Conservation (phyloP, 2,888 invertebrate species). For the Notodonta ziczac region DNA sequence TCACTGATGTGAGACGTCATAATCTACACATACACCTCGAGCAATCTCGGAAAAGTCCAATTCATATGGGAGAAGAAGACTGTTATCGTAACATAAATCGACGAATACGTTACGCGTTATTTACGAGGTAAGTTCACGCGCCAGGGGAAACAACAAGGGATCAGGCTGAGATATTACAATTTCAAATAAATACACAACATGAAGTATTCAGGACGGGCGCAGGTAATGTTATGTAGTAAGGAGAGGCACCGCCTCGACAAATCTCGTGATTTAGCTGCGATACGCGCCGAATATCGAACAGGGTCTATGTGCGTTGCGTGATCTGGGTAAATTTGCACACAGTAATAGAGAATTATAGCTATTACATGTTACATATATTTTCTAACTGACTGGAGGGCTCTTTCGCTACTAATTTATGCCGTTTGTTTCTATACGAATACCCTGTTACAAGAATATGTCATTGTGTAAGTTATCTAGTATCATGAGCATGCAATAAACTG, state of each 20-base stretch:
- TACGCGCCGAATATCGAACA: conserved; percentile 81
- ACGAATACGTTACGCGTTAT: conserved; percentile 75
- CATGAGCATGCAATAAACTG: conserved; percentile 6
- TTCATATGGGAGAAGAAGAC: conserved; percentile 59
- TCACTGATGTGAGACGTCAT: conserved; percentile 17
- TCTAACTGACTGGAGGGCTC: conserved; percentile 25
- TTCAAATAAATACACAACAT: conserved; percentile 82
- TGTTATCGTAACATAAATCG: conserved; percentile 73
- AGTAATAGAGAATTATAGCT: conserved; percentile 77
- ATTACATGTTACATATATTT: conserved; percentile 51
- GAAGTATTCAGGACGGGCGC: conserved; percentile 81
- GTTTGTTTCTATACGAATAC: conserved; percentile 22
- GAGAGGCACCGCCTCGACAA: conserved; percentile 77
- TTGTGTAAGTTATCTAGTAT: not conserved
- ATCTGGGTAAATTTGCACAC: conserved; percentile 78
- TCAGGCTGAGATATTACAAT: conserved; percentile 81
- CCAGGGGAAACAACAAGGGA: conserved; percentile 75
- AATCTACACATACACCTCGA: conserved; percentile 30
- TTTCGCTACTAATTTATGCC: conserved; percentile 23
- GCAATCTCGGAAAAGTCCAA: conserved; percentile 45
- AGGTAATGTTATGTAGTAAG: conserved; percentile 81
- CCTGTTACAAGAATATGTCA: not conserved
- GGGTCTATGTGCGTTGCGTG: conserved; percentile 77
- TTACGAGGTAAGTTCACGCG: conserved; percentile 73
- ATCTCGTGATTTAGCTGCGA: conserved; percentile 83